These are phyloP conservation scores for Heliconius sara DNA, from an alignment of 2,888 invertebrate species.

Conservation along the genomic window DNA sequence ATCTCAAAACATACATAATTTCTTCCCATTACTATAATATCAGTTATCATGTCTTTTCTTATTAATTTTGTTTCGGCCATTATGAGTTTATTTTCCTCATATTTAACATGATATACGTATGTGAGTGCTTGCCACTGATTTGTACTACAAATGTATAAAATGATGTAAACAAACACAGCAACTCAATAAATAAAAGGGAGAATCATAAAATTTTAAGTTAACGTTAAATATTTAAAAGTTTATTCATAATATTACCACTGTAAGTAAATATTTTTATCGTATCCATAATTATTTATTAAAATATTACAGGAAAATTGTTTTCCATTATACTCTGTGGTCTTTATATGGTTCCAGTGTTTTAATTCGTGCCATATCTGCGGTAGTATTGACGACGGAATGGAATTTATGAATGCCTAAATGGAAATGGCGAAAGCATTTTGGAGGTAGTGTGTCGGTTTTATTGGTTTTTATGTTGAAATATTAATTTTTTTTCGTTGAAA, in stretches of 20 bases:
- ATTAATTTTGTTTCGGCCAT: too few species aligned
- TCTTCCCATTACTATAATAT: too few species aligned
- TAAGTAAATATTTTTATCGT: neutral
- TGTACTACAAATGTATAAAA: neutral
- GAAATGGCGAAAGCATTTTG: conserved; percentile 1
- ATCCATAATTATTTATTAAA: conserved; percentile 5
- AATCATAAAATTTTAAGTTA: neutral
- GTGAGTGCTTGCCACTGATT: too few species aligned
- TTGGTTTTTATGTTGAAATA: conserved; percentile 10
- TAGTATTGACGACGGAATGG: conserved; percentile 15
- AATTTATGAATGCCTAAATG: conserved; percentile 31
- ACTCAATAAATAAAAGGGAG: neutral
- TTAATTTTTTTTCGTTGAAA: neutral
- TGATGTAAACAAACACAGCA: neutral
- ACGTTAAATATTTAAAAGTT: neutral
- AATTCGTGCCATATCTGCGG: conserved; percentile 34
- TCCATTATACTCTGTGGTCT: conserved; percentile 26
- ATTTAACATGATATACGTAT: too few species aligned
- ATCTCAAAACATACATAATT: too few species aligned
- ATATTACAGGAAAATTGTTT: conserved; percentile 29
- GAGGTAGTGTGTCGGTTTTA: neutral
- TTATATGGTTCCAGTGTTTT: conserved; percentile 27
- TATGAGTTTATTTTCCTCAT: too few species aligned
- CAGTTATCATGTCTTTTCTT: too few species aligned
- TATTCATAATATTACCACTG: neutral